Evolutionary conservation across 2,888 invertebrate species (phyloP), one percentile per base, ranked within the genome.

Genomic region (Phaonia tiefii): DNA sequence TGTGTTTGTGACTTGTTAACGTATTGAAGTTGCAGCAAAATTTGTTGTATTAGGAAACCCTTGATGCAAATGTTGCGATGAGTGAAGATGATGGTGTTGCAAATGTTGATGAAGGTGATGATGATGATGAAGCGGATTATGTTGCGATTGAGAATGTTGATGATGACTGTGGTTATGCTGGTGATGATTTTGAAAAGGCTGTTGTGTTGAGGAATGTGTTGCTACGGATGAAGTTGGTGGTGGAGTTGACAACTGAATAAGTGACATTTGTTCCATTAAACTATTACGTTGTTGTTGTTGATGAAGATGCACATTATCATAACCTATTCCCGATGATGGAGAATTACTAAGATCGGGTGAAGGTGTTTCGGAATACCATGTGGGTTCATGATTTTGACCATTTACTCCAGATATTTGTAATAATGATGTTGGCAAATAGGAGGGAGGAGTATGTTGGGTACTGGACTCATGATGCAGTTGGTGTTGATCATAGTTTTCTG

Each of bases 1-100:
- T n/a, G n/a, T n/a, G n/a, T n/a, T n/a, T n/a, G n/a, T n/a, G n/a
- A n/a, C n/a, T n/a, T n/a, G n/a, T 74, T 75, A 81, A 56, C 78
- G 81, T 75, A 81, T 81, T 72, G 81, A 78, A 46, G 81, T 75
- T 13, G 81, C 67, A 13, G 78, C 67, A 51, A 81, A 81, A 78
- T 69, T 81, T 46, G 76, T 8, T 1, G 51, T 31, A 60, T 70
- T 80, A 8, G 1, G 49, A 71, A 76, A 73, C 56, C 37, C 42
- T 51, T 77, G 65, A 51, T 70, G 60, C 44, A 75, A 39, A 75
- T 72, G 58, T 69, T 69, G 76, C 3, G 54, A 26, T 20, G 10
- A 13, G 65, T 51, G 10, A 22, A 20, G 44, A 37, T 65, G 69
- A 49, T 49, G 71, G 17, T 67, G 66, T 11, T 73, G 77, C 8